Evolutionary conservation across 2,113 vertebrate genomes (phyloP), one percentile per base, ranked within the genome.

Genomic region (Tetrao urogallus): DNA sequence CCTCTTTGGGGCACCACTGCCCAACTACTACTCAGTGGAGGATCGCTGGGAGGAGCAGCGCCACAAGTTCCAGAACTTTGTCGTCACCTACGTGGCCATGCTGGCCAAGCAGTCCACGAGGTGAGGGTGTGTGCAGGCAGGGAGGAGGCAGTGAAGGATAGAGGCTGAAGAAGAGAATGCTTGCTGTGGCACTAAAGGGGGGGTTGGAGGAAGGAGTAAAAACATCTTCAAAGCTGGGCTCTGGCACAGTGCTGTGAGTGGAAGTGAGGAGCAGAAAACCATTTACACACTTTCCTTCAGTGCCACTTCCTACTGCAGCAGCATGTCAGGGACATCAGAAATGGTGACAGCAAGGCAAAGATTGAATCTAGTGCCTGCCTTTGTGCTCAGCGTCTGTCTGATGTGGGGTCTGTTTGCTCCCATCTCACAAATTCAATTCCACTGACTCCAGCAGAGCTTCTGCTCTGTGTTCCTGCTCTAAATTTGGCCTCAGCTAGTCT

Each of bases 81-180:
- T 99, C 52, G 98, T 99, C 90, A 98, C 99, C 80, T 99, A 99
- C 0, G 98, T 99, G 66, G 98, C 98, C 80, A 98, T 99, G 96
- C 95, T 99, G 93, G 98, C 99, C 96, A 98, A 98, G 78, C 98
- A 99, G 54, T 99, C 99, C 34, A 99, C 99, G 7, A 99, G 99
- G 99, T 98, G 95, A 97, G 97, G 47, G 5, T 7, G 28, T 64
- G 56, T 43, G 34, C 30, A 58, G 85, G 6, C 30, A 58, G 57
- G 60, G 22, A 40, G 40, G 13, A 50, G 19, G 45, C 1, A 4
- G 34, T 20, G 45, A n/a, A 36, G 2, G 66, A 40, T 58, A 38
- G 48, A 84, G 56, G 34, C 4, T 76, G 64, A 30, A 66, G 43
- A 22, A n/a, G 14, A 5, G 30, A 28, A 10, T 18, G 30, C 38